These are phyloP conservation scores for Melopsittacus undulatus DNA, from an alignment of 2,797 vertebrate genomes.

Conservation along the genomic window DNA sequence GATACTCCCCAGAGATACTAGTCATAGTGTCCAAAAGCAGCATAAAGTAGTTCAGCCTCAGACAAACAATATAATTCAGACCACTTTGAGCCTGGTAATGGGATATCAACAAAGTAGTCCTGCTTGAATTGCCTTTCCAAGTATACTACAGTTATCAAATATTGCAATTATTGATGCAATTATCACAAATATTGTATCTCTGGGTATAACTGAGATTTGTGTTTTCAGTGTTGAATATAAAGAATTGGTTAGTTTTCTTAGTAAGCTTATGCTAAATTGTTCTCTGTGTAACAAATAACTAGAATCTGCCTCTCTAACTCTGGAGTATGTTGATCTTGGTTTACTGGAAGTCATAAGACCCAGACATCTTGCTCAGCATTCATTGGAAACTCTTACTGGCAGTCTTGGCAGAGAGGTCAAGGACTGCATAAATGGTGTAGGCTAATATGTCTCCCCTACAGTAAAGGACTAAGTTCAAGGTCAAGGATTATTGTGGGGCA, in stretches of 20 bases:
- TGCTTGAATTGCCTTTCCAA: not conserved
- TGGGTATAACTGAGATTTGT: not conserved
- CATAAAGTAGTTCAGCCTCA: not conserved
- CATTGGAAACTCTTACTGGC: not conserved
- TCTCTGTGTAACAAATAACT: not conserved
- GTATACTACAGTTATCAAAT: not conserved
- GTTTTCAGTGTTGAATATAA: not conserved
- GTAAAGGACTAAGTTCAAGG: not conserved
- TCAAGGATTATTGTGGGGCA: not conserved
- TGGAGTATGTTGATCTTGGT: not conserved
- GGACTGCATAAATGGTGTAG: not conserved
- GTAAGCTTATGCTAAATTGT: not conserved
- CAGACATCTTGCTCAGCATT: not conserved
- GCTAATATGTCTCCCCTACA: not conserved
- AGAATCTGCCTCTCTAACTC: not conserved
- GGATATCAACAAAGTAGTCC: not conserved
- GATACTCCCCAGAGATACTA: conserved; percentile 7
- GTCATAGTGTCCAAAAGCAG: not conserved
- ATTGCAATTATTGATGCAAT: not conserved
- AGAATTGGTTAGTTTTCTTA: not conserved
- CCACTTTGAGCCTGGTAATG: not conserved
- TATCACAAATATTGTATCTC: not conserved
- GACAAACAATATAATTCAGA: not conserved
- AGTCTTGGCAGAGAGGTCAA: not conserved
- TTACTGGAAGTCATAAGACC: not conserved